These are phyloP conservation scores for Hafferia zeledoni DNA, from an alignment of 2,797 vertebrate species.

Conservation along the genomic window DNA sequence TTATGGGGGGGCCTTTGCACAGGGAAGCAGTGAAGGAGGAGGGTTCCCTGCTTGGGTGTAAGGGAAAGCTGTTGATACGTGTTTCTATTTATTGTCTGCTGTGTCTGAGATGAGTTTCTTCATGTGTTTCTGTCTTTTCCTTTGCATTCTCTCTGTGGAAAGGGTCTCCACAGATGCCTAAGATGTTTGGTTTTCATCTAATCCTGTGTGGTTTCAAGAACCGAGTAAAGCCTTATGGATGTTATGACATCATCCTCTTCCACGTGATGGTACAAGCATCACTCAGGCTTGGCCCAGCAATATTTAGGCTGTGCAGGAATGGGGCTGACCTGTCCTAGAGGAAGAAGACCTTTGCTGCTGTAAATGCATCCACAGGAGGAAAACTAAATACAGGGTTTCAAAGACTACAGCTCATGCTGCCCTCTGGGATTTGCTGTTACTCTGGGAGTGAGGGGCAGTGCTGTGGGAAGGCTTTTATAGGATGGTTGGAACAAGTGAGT, in stretches of 20 bases:
- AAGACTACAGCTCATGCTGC: neutral
- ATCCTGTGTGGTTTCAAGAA: neutral
- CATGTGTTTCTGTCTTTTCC: neutral
- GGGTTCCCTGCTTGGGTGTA: neutral
- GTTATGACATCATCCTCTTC: neutral
- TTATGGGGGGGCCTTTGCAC: neutral
- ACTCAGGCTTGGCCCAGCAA: neutral
- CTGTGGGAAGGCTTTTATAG: neutral
- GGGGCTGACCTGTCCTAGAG: neutral
- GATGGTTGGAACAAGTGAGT: neutral
- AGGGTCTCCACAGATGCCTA: neutral
- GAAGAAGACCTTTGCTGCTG: neutral
- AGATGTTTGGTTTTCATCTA: neutral
- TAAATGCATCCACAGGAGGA: neutral
- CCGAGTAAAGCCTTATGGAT: neutral
- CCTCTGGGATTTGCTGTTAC: neutral
- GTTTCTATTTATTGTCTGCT: neutral
- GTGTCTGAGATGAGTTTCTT: neutral
- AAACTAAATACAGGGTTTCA: neutral
- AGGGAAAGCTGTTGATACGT: neutral
- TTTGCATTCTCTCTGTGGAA: neutral
- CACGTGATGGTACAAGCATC: neutral
- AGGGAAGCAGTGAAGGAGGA: neutral
- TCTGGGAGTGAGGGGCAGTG: rapidly evolving
- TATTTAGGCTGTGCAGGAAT: neutral